Base-by-base conservation (phyloP, 2,113 vertebrate genomes). In the Mormyrus lacerda region DNA sequence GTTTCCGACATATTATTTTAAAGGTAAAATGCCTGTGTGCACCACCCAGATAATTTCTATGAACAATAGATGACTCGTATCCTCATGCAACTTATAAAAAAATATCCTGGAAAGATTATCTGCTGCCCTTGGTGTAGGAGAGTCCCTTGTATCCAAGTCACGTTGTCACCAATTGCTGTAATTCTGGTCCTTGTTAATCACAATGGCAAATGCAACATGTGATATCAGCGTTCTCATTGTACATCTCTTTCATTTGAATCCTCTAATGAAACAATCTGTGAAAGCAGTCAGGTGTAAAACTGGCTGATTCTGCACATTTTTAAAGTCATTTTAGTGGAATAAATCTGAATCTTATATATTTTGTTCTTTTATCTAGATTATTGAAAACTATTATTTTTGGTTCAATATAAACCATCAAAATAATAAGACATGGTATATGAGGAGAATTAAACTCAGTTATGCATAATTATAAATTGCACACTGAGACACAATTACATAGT, bases 171-270 rank as follows among this genome's bases (percentile, higher is more conserved):
- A 85, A 89, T 50, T 61, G 35, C 51, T 61, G 69, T 83, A 88
- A 65, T 79, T 88, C 89, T 35, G 39, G 35, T 58, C 42, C 87
- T 88, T 42, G 44, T 42, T 83, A 53, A 42, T 87, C 35, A 90
- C 89, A 88, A 90, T 84, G 51, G 73, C 87, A 69, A 88, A 88
- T 45, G 73, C 89, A 88, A 90, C 89, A 45, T 55, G 13, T n/a
- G 89, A 55, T 35, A 65, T 90, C 89, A 90, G 89, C 89, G 48
- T 31, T 88, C 88, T 88, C 76, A 88, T 88, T 90, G 89, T 88
- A 85, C 42, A 3, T 13, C 19, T 65, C 48, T n/a, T 83, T 84
- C 58, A 88, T 90, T 42, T 44, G 17, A 21, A 19, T 39, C 51
- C 79, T 61, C 58, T 27, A 21, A 84, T 50, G 87, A 69, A 84